These are phyloP conservation scores for Stegastes partitus DNA, from an alignment of 2,113 vertebrate species.

Conservation along the genomic window DNA sequence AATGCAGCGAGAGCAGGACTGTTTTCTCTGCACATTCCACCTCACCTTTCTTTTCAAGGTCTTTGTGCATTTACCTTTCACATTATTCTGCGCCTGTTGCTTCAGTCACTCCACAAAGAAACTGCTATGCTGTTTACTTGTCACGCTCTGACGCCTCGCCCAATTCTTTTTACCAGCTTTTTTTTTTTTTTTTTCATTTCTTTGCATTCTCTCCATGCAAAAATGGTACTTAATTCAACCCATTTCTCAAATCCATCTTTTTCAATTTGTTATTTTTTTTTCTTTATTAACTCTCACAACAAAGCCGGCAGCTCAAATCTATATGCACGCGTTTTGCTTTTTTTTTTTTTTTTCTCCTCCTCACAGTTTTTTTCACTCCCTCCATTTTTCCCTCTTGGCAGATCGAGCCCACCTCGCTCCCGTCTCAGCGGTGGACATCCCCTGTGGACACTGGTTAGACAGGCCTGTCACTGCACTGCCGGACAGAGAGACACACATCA, in stretches of 20 bases:
- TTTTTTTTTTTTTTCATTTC: slow-evolving; percentile 37
- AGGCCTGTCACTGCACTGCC: slow-evolving; percentile 59
- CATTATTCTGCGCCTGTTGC: slow-evolving; percentile 59
- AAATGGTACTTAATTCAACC: slow-evolving; percentile 35
- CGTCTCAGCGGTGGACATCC: slow-evolving; percentile 37
- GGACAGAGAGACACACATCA: slow-evolving; percentile 60
- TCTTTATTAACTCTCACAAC: slow-evolving; percentile 22
- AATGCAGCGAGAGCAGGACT: background rate
- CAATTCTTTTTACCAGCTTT: slow-evolving; percentile 36
- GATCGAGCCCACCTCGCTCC: slow-evolving; percentile 35
- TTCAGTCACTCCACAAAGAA: slow-evolving; percentile 58
- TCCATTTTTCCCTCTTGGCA: slow-evolving; percentile 29
- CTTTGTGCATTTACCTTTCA: slow-evolving; percentile 55
- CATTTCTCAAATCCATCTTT: slow-evolving; percentile 37
- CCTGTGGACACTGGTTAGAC: slow-evolving; percentile 63
- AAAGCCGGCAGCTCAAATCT: slow-evolving; percentile 34
- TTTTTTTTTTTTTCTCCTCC: slow-evolving; percentile 21
- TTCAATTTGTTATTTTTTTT: slow-evolving; percentile 23
- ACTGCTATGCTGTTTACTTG: slow-evolving; percentile 60
- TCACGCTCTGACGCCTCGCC: slow-evolving; percentile 47
- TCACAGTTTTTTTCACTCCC: slow-evolving; percentile 5
- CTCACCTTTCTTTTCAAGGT: slow-evolving; percentile 70
- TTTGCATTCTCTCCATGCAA: slow-evolving; percentile 29
- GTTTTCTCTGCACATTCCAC: slow-evolving; percentile 24
- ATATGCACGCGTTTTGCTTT: slow-evolving; percentile 6